phyloP scores from a whole-genome alignment of 2,797 vertebrate species.

The Pseudochaenichthys georgianus region DNA sequence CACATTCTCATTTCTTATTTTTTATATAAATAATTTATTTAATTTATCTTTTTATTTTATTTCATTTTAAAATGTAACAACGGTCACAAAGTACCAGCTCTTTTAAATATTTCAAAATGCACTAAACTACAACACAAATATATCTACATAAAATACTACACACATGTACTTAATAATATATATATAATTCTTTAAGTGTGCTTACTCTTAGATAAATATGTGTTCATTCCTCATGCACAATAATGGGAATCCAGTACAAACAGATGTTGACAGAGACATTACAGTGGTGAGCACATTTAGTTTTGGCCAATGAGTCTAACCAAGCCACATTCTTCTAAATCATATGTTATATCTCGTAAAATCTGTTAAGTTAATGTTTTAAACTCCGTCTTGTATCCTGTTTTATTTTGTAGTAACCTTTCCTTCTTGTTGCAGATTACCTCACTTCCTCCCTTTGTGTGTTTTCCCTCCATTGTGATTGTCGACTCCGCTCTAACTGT shows the following conservation, averaged over 20 bases:
- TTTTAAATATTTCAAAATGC: background rate
- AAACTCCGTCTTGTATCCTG: too few relatives aligned
- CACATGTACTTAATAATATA: background rate
- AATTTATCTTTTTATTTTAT: too few relatives aligned
- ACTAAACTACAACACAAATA: background rate
- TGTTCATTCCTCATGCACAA: background rate
- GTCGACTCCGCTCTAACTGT: too few relatives aligned
- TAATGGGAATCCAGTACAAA: background rate
- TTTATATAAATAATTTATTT: too few relatives aligned
- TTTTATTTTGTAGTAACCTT: too few relatives aligned
- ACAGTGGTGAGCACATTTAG: constrained; percentile 1
- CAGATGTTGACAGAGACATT: constrained; percentile 16
- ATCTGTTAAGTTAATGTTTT: too few relatives aligned
- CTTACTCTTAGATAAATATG: constrained; percentile 4
- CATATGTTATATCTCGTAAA: background rate
- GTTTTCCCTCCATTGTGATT: too few relatives aligned
- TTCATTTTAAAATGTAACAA: background rate
- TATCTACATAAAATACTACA: background rate
- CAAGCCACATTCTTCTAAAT: too few relatives aligned
- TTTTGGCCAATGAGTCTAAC: constrained; percentile 5
- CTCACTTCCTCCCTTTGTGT: too few relatives aligned
- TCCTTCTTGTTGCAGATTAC: too few relatives aligned
- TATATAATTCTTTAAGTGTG: constrained; percentile 1
- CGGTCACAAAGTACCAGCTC: background rate
- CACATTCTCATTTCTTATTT: too few relatives aligned